Base-by-base conservation (phyloP, 2,113 vertebrate genomes). In the Passer domesticus region DNA sequence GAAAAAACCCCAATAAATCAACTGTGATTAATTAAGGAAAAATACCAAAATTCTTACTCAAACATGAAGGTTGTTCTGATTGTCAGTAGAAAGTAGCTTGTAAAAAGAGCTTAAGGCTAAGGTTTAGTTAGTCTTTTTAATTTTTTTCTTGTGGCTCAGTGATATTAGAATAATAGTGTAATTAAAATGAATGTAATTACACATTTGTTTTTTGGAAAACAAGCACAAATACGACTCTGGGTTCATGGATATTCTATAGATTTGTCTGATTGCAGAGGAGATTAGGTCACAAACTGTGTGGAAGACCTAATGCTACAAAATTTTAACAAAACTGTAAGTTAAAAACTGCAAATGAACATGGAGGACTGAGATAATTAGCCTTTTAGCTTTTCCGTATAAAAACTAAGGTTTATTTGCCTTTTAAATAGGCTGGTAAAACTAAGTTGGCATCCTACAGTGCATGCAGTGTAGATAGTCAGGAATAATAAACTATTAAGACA, bases 381-480 rank as follows among this genome's bases (percentile, higher is more conserved):
- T 93, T 97, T 96, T 94, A 94, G 91, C 84, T 95, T 94, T 94
- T 92, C 47, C 70, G 96, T 97, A 84, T 76, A 89, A 93, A 97
- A 97, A 80, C 64, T 94, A 96, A 91, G 62, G 47, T 91, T 94
- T 97, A 63, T 97, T 97, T 97, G 80, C 60, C 94, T 95, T 97
- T 97, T 96, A 96, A 97, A 96, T 95, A 87, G 87, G 21, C 60
- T 76, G 79, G 43, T 95, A 91, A 96, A 97, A 92, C 95, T 52
- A 89, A 97, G 92, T 74, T 94, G 79, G 93, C 89, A 94, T 80
- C 84, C 72, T 81, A 41, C 68, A 50, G 79, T 91, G 74, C 84
- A 50, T 78, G 76, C 70, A 90, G 93, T 96, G 85, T 85, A 94
- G 78, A 85, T 52, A 90, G 92, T 95, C 53, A 82, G n/a, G 83